Evolutionary conservation across 2,888 invertebrate species (phyloP).

Genomic region (Pristionchus mayeri): DNA sequence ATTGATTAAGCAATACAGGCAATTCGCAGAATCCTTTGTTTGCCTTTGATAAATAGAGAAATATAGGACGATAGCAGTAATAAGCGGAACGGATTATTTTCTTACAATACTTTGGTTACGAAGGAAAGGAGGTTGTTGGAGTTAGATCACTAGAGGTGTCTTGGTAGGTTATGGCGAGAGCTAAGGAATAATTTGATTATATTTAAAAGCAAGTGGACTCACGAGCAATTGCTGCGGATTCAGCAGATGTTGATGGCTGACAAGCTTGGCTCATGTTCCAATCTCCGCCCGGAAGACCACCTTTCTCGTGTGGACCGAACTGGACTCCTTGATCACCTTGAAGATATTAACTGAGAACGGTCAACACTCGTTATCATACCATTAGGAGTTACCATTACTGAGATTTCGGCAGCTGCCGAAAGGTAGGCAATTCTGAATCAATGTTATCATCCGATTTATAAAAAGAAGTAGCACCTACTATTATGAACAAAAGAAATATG

Average conservation of each 20-base stretch:
- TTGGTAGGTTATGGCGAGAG: slow-evolving; percentile 1
- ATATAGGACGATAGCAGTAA: no score
- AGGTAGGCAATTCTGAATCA: not conserved
- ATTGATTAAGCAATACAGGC: no score
- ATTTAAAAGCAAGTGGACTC: not conserved
- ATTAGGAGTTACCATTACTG: slow-evolving; percentile 25
- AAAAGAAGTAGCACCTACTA: no score
- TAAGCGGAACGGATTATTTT: no score
- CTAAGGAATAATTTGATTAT: not conserved
- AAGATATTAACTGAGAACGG: not conserved
- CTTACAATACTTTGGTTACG: no score
- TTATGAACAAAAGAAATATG: no score
- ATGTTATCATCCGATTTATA: no score
- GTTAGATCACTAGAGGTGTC: slow-evolving; percentile 20
- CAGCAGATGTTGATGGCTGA: slow-evolving; percentile 38
- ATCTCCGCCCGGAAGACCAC: slow-evolving; percentile 46
- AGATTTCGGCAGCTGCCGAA: not conserved
- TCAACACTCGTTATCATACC: not conserved
- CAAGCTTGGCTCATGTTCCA: slow-evolving; percentile 32
- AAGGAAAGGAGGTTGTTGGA: no score
- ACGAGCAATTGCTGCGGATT: not conserved
- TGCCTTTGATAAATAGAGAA: no score
- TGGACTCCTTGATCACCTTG: slow-evolving; percentile 1
- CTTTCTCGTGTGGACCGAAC: slow-evolving; percentile 16
- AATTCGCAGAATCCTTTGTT: no score